Evolutionary conservation across 1,140 invertebrate species (phyloP), one percentile per base, ranked within the genome.

Genomic region (Scaptomyza graminum): DNA sequence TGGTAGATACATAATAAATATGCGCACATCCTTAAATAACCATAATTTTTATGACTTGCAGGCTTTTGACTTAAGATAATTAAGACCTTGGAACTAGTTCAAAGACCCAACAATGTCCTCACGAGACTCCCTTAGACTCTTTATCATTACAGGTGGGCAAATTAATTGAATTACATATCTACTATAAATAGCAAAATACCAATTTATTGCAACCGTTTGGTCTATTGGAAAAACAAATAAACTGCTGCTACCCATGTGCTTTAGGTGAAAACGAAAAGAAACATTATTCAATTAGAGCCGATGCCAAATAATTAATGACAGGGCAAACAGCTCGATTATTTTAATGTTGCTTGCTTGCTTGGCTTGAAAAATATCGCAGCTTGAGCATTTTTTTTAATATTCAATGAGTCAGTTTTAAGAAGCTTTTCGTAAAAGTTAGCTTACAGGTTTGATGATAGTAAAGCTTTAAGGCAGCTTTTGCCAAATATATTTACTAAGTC

Each of bases 1-100:
- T 71, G 62, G 59, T 54, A 52, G 47, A 59, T 52, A 66, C 62
- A 66, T 66, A 66, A 59, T 71, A 71, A 71, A 71, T 66, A 66
- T 66, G 54, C 62, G 51, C 47, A 71, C 52, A 66, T 66, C 34
- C 68, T 51, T 54, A 66, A 71, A 71, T 71, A 66, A 71, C 54
- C 57, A 51, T 52, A 31, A 66, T 71, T 66, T 66, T 66, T 59
- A 66, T 51, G 62, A 57, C 68, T 66, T 12, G 41, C 51, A 43
- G 16, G 46, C 18, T 65, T 56, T 34, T 22, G 62, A 50, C 68
- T 65, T 71, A 44, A 52, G 47, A 66, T 66, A 71, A 71, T 66
- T 71, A 71, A 52, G 50, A 28, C 46, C 41, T 39, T 15, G 37
- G 37, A 55, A 41, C 52, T 41, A 55, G 37, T 55, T 43, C 52